A percentile compares a stretch with the other conserved stretches of the same genome.
Conservation (phyloP, 2,113 vertebrate genomes). For the Lepisosteus oculatus region DNA sequence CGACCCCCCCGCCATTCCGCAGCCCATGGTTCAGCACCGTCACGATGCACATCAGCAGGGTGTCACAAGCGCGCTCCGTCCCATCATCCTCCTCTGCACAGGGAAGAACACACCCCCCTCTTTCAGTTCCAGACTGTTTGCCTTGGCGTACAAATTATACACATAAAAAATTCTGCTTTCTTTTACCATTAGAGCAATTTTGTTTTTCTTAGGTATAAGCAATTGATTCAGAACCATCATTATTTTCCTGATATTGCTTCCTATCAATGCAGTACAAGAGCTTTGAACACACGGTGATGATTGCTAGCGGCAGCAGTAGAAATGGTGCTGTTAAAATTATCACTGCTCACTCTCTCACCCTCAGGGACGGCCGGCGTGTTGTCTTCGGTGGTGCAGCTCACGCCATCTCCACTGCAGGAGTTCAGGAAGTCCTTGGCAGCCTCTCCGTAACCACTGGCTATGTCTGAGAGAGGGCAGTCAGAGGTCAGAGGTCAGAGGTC, state of each 20-base stretch:
- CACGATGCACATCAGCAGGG: constrained; percentile 92
- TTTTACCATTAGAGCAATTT: not conserved
- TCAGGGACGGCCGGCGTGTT: constrained; percentile 41
- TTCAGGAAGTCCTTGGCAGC: constrained; percentile 65
- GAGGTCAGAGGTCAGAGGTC: no score
- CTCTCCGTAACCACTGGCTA: constrained; percentile 21
- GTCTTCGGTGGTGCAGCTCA: constrained; percentile 67
- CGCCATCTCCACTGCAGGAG: constrained; percentile 72
- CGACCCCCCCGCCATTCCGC: constrained; percentile 91
- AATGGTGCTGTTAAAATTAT: not conserved
- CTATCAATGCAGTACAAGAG: not conserved
- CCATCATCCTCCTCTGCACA: constrained; percentile 45
- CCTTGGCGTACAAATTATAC: not conserved
- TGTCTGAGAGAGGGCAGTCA: no score
- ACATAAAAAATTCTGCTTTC: not conserved
- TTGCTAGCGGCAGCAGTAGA: no score
- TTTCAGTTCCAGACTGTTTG: not conserved
- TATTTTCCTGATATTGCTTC: not conserved
- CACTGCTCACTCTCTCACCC: constrained; percentile 48
- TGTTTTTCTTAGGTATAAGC: constrained; percentile 21
- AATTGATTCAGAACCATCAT: not conserved
- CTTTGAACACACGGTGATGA: not conserved
- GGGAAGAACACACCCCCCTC: constrained; percentile 8
- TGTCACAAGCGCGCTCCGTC: constrained; percentile 86
- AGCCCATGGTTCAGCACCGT: constrained; percentile 94